These are phyloP conservation scores for Osedax fenrisi DNA, from an alignment of 2,888 invertebrate genomes.

Conservation along the genomic window DNA sequence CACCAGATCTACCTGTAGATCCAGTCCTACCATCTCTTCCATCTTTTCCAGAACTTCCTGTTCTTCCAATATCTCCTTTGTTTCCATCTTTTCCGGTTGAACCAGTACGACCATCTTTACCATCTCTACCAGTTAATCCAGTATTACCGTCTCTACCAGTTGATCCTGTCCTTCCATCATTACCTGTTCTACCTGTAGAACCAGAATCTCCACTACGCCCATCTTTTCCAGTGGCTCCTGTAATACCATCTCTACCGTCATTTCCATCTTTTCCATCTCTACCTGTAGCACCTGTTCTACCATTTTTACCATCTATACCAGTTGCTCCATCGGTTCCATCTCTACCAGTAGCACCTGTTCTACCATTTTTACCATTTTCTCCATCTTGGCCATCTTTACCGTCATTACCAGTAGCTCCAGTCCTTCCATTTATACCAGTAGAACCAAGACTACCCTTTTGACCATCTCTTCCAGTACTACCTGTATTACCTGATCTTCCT, in stretches of 20 bases:
- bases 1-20: neutral
- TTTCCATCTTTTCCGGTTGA: neutral
- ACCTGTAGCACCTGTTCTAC: constrained; percentile 4
- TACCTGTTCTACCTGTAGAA: neutral
- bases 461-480: constrained; percentile 4
- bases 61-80: neutral
- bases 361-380: neutral
- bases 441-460: neutral
- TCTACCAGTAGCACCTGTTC: neutral
- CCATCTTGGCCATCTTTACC: constrained; percentile 7
- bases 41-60: neutral
- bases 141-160: neutral
- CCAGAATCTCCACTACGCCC: neutral
- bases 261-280: neutral
- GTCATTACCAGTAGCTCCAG: neutral
- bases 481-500: constrained; percentile 4
- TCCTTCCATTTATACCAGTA: neutral
- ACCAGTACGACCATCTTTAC: neutral
- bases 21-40: constrained; percentile 8
- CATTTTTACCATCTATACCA: neutral
- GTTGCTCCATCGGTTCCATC: neutral
- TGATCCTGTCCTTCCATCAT: neutral
- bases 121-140: constrained; percentile 7
- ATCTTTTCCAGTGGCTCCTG: neutral
- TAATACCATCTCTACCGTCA: neutral